Conservation (phyloP, 2,797 vertebrate species). For the Mionectes olivaceus region DNA sequence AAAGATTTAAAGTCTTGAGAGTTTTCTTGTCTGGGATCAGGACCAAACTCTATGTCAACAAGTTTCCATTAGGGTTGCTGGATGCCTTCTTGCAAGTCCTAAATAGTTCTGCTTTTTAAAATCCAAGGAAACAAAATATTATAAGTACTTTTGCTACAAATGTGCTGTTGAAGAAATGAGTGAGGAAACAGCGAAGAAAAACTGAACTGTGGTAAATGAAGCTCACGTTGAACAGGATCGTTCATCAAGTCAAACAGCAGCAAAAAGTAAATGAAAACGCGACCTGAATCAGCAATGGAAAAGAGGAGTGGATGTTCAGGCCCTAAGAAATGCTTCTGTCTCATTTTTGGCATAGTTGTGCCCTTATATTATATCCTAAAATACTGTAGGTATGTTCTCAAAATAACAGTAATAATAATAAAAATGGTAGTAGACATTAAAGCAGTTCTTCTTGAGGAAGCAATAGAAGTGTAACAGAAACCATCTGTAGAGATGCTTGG, state of each 20-base stretch:
- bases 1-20: slow-evolving; percentile 28
- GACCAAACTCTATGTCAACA: slow-evolving; percentile 21
- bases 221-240: background rate
- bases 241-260: slow-evolving; percentile 66
- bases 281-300: slow-evolving; percentile 49
- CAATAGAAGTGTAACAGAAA: slow-evolving; percentile 29
- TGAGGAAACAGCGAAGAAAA: slow-evolving; percentile 15
- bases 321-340: slow-evolving; percentile 10
- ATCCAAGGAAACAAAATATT: slow-evolving; percentile 51
- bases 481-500: slow-evolving; percentile 48
- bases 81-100: background rate
- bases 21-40: slow-evolving; percentile 12
- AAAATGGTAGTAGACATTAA: slow-evolving; percentile 6
- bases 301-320: background rate
- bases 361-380: background rate
- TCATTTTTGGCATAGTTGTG: slow-evolving; percentile 35
- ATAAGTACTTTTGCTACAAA: slow-evolving; percentile 27
- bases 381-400: slow-evolving; percentile 28
- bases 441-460: slow-evolving; percentile 31
- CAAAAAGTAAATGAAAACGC: slow-evolving; percentile 59
- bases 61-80: slow-evolving; percentile 20
- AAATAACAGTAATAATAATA: background rate
- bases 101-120: background rate
- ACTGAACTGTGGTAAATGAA: slow-evolving; percentile 16
- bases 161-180: slow-evolving; percentile 34